A percentile compares a stretch with the other conserved stretches of the same genome.
Conservation (phyloP, 2,113 vertebrate genomes). For the Hipposideros armiger region DNA sequence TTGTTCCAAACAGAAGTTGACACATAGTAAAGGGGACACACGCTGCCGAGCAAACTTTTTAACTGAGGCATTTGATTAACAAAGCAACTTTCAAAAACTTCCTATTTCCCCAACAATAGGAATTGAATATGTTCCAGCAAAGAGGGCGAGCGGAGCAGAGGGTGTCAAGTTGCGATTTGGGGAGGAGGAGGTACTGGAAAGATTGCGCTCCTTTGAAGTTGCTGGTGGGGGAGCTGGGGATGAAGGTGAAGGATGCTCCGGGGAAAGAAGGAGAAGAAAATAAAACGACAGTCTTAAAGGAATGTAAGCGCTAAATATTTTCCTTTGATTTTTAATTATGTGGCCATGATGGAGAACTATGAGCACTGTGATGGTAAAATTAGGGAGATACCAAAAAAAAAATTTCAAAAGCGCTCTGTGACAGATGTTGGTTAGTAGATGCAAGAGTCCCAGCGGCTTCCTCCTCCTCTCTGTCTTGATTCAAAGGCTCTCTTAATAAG, state of each 20-base stretch:
- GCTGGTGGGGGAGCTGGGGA: neutral
- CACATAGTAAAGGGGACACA: conserved; percentile 80
- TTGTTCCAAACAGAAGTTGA: conserved; percentile 85
- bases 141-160: conserved; percentile 47
- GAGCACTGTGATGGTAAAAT: neutral
- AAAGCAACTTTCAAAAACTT: conserved; percentile 74
- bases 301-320: neutral
- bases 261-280: neutral
- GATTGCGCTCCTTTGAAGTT: neutral
- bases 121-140: conserved; percentile 70
- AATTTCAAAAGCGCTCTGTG: neutral
- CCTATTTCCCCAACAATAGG: conserved; percentile 61
- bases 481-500: neutral
- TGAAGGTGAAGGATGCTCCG: neutral
- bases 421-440: neutral
- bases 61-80: conserved; percentile 72
- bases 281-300: conserved; percentile 44
- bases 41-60: conserved; percentile 80
- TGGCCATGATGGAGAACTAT: conserved; percentile 25
- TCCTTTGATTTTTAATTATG: conserved; percentile 68
- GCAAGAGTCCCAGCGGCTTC: accelerated
- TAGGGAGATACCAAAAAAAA: neutral
- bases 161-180: neutral
- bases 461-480: neutral
- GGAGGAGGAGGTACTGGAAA: neutral